phyloP scores from a whole-genome alignment of 2,113 vertebrate species.

The Desmodus rotundus region DNA sequence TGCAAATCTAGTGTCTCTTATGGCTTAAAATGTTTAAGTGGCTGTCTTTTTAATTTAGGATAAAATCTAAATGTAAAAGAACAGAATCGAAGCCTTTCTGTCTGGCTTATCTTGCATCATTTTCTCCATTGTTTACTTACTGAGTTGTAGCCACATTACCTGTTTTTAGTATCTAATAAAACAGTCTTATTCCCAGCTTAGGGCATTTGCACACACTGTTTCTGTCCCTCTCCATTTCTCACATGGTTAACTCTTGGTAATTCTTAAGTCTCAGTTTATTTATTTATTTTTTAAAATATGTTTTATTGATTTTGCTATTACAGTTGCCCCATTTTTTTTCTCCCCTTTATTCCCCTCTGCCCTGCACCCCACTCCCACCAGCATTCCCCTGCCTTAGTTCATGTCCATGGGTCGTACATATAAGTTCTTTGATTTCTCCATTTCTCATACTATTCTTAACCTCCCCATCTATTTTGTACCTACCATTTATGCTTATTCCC shows the following conservation, averaged over 20 bases:
- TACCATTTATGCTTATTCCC: too few species aligned
- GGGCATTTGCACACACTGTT: not conserved
- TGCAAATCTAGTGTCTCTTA: not conserved
- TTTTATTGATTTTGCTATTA: too few species aligned
- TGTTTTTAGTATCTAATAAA: not conserved
- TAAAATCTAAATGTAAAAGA: not conserved
- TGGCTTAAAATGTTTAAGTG: not conserved
- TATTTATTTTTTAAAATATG: too few species aligned
- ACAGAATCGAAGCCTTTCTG: not conserved
- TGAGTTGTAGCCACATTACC: not conserved
- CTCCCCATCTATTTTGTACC: too few species aligned
- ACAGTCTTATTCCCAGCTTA: not conserved
- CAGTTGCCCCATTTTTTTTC: too few species aligned
- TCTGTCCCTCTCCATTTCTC: not conserved
- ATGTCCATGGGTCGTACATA: too few species aligned
- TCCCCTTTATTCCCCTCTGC: too few species aligned
- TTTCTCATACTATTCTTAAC: too few species aligned
- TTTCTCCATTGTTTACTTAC: not conserved
- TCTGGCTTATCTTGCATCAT: not conserved
- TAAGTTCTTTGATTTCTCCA: too few species aligned
- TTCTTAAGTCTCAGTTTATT: not conserved
- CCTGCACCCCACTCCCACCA: too few species aligned
- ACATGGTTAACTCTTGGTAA: not conserved
- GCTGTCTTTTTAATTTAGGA: not conserved
- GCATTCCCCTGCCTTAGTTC: too few species aligned